Evolutionary conservation across 2,797 vertebrate genomes (phyloP).

Genomic region (Astyanax mexicanus): DNA sequence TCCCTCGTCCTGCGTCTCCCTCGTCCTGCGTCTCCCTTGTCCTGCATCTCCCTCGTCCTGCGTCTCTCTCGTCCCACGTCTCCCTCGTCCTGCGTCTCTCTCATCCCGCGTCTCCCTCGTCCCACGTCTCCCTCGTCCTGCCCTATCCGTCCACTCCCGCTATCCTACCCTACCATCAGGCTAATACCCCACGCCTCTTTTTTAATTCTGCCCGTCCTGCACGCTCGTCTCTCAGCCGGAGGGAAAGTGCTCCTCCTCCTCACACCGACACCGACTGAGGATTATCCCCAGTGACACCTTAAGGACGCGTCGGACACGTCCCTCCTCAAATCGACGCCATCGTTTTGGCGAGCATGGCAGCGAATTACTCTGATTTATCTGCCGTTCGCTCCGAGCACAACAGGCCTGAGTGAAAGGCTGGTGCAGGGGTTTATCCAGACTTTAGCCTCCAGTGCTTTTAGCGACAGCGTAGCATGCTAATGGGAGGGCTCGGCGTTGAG

Average conservation of each 20-base stretch:
- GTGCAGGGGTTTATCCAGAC: constrained; percentile 91
- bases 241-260: constrained; percentile 83
- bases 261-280: constrained; percentile 89
- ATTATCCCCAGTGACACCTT: constrained; percentile 97
- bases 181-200: constrained; percentile 96
- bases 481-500: not conserved
- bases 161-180: constrained; percentile 95
- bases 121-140: constrained; percentile 90
- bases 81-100: constrained; percentile 80
- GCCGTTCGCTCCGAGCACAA: constrained; percentile 95
- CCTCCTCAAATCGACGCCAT: constrained; percentile 62
- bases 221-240: constrained; percentile 92
- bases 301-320: constrained; percentile 87
- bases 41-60: constrained; percentile 90
- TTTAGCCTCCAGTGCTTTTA: constrained; percentile 79
- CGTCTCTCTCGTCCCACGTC: constrained; percentile 91
- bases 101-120: too few species aligned
- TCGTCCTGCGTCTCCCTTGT: too few species aligned
- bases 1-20: constrained; percentile 86
- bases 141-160: constrained; percentile 91
- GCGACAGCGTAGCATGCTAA: constrained; percentile 60
- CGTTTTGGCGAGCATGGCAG: constrained; percentile 63
- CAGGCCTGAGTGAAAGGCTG: constrained; percentile 92
- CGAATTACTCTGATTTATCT: constrained; percentile 97
- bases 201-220: constrained; percentile 97